Evolutionary conservation across 2,888 invertebrate species (phyloP).

Genomic region (Drosophila paranaensis): DNA sequence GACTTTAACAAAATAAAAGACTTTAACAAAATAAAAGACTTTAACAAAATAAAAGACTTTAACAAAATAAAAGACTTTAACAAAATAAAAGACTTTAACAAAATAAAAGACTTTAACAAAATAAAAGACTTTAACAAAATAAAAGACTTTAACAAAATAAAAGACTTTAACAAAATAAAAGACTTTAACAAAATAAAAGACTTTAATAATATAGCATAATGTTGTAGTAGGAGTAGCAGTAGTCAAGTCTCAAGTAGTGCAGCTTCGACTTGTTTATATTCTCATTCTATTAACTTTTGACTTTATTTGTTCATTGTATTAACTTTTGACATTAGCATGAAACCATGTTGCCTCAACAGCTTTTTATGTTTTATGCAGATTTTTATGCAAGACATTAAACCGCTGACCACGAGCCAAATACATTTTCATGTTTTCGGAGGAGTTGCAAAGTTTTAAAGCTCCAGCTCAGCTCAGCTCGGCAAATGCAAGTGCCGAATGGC

Average conservation of each 20-base stretch:
- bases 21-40: too few relatives aligned
- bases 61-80: too few relatives aligned
- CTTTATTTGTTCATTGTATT: not conserved
- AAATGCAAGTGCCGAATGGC: constrained; percentile 4
- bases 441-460: constrained; percentile 9
- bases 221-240: not conserved
- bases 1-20: too few relatives aligned
- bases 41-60: too few relatives aligned
- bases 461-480: constrained; percentile 1
- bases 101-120: too few relatives aligned
- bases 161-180: too few relatives aligned
- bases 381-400: constrained; percentile 5
- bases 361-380: constrained; percentile 18
- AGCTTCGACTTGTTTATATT: not conserved
- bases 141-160: too few relatives aligned
- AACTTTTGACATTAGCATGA: constrained; percentile 2
- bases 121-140: too few relatives aligned
- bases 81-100: too few relatives aligned
- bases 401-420: constrained; percentile 1
- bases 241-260: too few relatives aligned
- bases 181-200: too few relatives aligned
- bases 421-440: not conserved
- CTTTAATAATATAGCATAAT: not conserved
- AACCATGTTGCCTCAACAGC: not conserved
- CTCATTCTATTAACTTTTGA: not conserved